Evolutionary conservation across 2,113 vertebrate species (phyloP).

Genomic region (Circaetus gallicus): DNA sequence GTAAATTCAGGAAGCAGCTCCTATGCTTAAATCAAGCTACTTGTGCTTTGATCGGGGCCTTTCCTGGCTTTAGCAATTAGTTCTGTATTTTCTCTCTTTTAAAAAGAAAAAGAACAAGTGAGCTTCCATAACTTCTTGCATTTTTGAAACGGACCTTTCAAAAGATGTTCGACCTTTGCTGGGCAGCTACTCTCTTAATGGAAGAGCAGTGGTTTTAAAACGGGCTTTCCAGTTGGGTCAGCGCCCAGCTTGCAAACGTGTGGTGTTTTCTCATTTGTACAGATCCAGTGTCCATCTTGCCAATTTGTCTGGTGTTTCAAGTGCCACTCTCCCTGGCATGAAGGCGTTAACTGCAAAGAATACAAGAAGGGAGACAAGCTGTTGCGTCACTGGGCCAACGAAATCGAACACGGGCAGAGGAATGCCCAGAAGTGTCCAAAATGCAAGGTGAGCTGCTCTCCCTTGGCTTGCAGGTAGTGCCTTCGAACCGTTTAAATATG

Average conservation of each 20-base stretch:
- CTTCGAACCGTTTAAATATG: neutral
- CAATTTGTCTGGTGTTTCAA: conserved; percentile 99
- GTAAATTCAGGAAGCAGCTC: neutral
- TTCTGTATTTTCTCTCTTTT: neutral
- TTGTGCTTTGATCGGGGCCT: neutral
- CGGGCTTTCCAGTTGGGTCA: neutral
- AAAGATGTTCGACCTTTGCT: neutral
- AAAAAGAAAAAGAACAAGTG: neutral
- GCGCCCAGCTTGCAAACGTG: neutral
- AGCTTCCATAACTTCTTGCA: neutral
- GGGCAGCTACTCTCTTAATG: neutral
- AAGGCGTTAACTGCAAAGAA: conserved; percentile 93
- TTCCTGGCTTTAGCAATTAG: neutral
- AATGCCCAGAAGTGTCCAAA: conserved; percentile 98
- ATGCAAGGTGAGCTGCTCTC: conserved; percentile 85
- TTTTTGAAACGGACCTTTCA: neutral
- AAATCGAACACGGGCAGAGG: conserved; percentile 80
- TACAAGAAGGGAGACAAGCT: conserved; percentile 96
- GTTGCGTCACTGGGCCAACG: conserved; percentile 92
- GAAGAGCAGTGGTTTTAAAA: neutral
- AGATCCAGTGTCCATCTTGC: conserved; percentile 94
- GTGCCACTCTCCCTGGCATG: conserved; percentile 98
- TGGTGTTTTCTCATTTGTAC: conserved; percentile 24
- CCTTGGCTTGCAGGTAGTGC: neutral
- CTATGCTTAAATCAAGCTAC: neutral